Evolutionary conservation across 2,797 vertebrate genomes (phyloP).

Genomic region (Erpetoichthys calabaricus): DNA sequence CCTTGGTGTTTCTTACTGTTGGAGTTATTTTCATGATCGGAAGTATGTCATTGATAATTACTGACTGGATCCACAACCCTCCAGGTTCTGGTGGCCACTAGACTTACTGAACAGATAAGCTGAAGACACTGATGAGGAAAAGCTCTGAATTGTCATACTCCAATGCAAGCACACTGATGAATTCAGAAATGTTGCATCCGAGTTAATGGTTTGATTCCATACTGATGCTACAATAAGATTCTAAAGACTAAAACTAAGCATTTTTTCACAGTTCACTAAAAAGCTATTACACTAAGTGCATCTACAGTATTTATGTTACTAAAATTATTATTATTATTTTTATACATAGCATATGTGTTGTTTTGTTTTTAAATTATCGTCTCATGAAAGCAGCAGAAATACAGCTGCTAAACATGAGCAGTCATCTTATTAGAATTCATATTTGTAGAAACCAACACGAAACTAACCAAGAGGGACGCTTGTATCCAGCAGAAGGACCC

Average conservation of each 20-base stretch:
- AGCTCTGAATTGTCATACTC: slow-evolving; percentile 23
- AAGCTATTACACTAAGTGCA: no score
- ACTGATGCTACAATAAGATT: slow-evolving; percentile 32
- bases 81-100: slow-evolving; percentile 65
- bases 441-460: no score
- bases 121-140: background rate
- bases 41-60: slow-evolving; percentile 81
- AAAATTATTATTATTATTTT: background rate
- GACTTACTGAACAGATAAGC: slow-evolving; percentile 17
- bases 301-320: background rate
- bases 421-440: no score
- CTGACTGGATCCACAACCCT: slow-evolving; percentile 87
- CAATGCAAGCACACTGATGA: slow-evolving; percentile 15
- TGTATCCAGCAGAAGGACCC: no score
- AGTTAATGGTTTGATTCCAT: slow-evolving; percentile 27
- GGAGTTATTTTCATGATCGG: slow-evolving; percentile 86
- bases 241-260: slow-evolving; percentile 34
- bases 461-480: no score
- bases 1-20: slow-evolving; percentile 67
- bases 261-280: no score
- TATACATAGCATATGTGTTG: background rate
- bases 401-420: slow-evolving; percentile 6
- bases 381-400: background rate
- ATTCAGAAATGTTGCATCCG: slow-evolving; percentile 4
- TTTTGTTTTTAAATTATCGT: background rate